Conservation (phyloP, 2,797 vertebrate species). For the Sebastes diploproa region DNA sequence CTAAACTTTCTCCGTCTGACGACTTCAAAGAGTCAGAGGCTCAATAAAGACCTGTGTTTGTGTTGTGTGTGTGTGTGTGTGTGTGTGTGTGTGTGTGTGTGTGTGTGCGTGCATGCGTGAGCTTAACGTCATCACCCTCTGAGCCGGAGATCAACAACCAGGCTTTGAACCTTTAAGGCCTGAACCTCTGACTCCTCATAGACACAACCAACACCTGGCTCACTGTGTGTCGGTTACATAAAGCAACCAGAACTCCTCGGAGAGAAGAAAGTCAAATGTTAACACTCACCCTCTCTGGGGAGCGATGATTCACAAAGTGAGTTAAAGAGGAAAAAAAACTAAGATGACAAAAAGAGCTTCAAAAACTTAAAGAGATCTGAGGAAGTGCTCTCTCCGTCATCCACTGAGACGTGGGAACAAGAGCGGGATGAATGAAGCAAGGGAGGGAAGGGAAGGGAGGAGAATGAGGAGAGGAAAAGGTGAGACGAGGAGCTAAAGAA, state of each 20-base stretch:
- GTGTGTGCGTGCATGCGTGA: background rate
- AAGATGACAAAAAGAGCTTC: constrained; percentile 24
- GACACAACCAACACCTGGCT: constrained; percentile 26
- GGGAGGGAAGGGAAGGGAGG: background rate
- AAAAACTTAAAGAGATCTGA: constrained; percentile 16
- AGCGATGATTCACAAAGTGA: constrained; percentile 54
- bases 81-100: background rate
- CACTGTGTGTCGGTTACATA: constrained; percentile 26
- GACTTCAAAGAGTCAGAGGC: constrained; percentile 28
- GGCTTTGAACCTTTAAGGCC: constrained; percentile 34
- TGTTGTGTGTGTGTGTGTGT: background rate
- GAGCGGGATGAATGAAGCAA: background rate
- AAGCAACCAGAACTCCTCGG: constrained; percentile 44
- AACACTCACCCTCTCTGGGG: background rate
- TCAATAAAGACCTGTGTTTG: background rate
- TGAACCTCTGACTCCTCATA: background rate
- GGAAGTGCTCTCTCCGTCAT: background rate
- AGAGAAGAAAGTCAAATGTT: constrained; percentile 21
- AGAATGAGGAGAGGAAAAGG: too few relatives aligned
- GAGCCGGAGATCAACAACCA: constrained; percentile 4
- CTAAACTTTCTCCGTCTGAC: constrained; percentile 14
- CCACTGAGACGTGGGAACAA: background rate
- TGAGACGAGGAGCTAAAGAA: background rate
- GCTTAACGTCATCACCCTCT: background rate
- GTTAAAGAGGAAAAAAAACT: constrained; percentile 14